phyloP scores from a whole-genome alignment of 2,113 vertebrate species.

The Pipa parva region DNA sequence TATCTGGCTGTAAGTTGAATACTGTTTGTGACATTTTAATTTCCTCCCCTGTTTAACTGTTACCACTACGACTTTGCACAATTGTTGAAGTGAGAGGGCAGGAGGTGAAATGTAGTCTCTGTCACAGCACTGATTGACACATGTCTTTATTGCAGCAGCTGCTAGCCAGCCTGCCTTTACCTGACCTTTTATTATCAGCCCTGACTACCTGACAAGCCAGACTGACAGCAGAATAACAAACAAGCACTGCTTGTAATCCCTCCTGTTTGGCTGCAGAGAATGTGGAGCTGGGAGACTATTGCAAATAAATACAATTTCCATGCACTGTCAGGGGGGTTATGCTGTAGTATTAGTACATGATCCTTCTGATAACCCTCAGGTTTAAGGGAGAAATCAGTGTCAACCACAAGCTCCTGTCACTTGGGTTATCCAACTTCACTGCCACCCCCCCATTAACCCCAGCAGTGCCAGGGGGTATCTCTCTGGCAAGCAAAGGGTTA shows the following conservation, averaged over 20 bases:
- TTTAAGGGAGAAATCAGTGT: not conserved
- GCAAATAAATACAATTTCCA: constrained; percentile 6
- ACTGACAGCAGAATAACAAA: constrained; percentile 36
- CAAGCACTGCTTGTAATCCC: constrained; percentile 13
- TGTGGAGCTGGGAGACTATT: not conserved
- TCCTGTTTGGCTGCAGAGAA: constrained; percentile 15
- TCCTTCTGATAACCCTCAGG: not conserved
- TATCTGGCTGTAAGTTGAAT: constrained; percentile 37
- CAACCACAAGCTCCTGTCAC: too few species aligned
- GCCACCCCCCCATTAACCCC: too few species aligned
- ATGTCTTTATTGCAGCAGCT: constrained; percentile 38
- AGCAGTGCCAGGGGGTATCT: too few species aligned
- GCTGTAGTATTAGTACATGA: not conserved
- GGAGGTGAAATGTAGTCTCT: constrained; percentile 34
- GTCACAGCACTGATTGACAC: constrained; percentile 44
- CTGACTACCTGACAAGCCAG: constrained; percentile 19
- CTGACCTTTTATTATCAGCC: constrained; percentile 8
- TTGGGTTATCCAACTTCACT: too few species aligned
- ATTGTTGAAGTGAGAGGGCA: constrained; percentile 1
- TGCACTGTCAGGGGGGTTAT: not conserved
- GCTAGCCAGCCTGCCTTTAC: constrained; percentile 2
- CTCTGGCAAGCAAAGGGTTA: too few species aligned
- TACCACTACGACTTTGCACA: constrained; percentile 7
- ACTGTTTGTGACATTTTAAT: constrained; percentile 34
- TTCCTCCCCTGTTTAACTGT: constrained; percentile 26